Evolutionary conservation across 2,113 vertebrate species (phyloP).

Genomic region (Antennarius striatus): DNA sequence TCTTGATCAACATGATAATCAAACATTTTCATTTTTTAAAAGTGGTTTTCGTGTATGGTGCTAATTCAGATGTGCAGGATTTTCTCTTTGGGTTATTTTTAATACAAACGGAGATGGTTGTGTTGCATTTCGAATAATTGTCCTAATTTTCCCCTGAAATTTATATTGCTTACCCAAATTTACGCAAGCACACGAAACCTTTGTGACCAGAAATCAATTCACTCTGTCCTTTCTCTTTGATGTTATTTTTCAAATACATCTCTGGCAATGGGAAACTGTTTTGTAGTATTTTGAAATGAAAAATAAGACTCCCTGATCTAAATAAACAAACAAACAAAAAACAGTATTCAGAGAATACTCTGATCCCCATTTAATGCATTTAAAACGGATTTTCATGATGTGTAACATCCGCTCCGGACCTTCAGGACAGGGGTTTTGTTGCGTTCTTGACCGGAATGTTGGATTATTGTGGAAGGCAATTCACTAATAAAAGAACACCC

Average conservation of each 20-base stretch:
- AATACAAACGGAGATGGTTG: not conserved
- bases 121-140: constrained; percentile 2
- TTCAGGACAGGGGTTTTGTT: constrained; percentile 8
- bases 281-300: not conserved
- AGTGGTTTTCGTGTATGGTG: not conserved
- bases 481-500: constrained; percentile 32
- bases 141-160: not conserved
- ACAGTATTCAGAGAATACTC: constrained; percentile 3
- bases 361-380: constrained; percentile 25
- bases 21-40: constrained; percentile 4
- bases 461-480: constrained; percentile 36
- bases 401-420: constrained; percentile 42
- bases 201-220: constrained; percentile 3
- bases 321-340: too few relatives aligned
- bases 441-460: constrained; percentile 40
- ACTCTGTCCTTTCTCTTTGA: constrained; percentile 11
- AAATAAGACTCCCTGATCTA: too few relatives aligned
- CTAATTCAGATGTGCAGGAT: constrained; percentile 11
- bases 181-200: constrained; percentile 13
- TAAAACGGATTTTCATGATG: constrained; percentile 11
- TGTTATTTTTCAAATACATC: constrained; percentile 41
- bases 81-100: constrained; percentile 22
- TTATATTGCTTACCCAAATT: not conserved
- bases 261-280: constrained; percentile 1
- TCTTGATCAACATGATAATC: not conserved